Conservation (phyloP, 2,797 vertebrate species). For the Cottoperca gobio region DNA sequence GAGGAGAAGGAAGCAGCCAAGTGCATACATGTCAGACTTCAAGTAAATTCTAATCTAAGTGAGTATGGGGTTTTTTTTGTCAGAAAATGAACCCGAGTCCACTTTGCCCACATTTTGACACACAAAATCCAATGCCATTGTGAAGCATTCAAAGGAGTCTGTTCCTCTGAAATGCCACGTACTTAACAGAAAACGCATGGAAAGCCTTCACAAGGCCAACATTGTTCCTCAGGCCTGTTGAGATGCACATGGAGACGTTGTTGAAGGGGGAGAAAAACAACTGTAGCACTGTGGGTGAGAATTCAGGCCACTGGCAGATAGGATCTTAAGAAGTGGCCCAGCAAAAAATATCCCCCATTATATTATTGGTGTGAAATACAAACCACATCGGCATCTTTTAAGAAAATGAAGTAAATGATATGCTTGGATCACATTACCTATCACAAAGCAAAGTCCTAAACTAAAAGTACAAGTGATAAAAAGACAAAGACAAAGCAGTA, state of each 20-base stretch:
- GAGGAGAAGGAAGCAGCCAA: slow-evolving; percentile 25
- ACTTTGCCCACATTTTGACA: slow-evolving; percentile 63
- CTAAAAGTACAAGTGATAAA: slow-evolving; percentile 1
- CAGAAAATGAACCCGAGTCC: slow-evolving; percentile 31
- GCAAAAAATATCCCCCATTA: slow-evolving; percentile 22
- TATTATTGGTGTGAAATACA: slow-evolving; percentile 20
- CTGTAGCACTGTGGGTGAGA: slow-evolving; percentile 59
- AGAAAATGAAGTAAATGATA: background rate
- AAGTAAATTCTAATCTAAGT: slow-evolving; percentile 15
- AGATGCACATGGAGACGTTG: slow-evolving; percentile 71
- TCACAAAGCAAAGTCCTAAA: background rate
- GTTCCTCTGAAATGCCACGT: slow-evolving; percentile 76
- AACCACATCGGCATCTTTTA: background rate
- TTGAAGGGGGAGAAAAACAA: slow-evolving; percentile 17
- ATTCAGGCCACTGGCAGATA: slow-evolving; percentile 31
- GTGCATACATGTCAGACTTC: slow-evolving; percentile 5
- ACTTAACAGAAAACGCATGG: slow-evolving; percentile 73
- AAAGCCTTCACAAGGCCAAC: slow-evolving; percentile 79
- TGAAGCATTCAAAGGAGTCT: slow-evolving; percentile 67
- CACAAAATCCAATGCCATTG: slow-evolving; percentile 56
- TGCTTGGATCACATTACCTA: background rate
- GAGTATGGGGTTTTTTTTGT: slow-evolving; percentile 9
- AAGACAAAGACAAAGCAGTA: background rate
- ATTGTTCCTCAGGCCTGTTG: slow-evolving; percentile 76
- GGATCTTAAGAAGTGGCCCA: slow-evolving; percentile 44